Base-by-base conservation (phyloP, 2,888 invertebrate species). In the Dinocampus coccinellae region DNA sequence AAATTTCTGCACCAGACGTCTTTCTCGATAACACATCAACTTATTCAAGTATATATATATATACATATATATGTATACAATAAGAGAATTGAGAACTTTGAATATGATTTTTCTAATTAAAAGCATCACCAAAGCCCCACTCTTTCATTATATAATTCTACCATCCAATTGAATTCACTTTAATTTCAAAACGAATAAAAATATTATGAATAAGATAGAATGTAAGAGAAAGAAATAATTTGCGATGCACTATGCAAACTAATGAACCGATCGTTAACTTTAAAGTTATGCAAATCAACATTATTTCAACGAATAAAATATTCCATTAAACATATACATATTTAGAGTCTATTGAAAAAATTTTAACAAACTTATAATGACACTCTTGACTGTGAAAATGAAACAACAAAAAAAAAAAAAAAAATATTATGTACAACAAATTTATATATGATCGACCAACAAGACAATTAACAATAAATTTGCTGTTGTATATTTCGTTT, bases 401-500 rank as follows among this genome's bases (percentile, higher is more conserved):
- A 13, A 13, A 13, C n/a, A 34, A 7, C 20, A 29, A 29, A 29
- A 29, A 4, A 29, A 29, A 29, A 29, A 4, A 29, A 29, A 29
- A 29, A 7, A 4, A 29, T 3, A 29, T 29, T n/a, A n/a, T n/a
- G n/a, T n/a, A n/a, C n/a, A n/a, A n/a, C n/a, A n/a, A n/a, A n/a
- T n/a, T n/a, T n/a, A n/a, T n/a, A n/a, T n/a, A n/a, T n/a, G n/a
- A n/a, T n/a, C 22, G 13, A 36, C 9, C 29, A 11, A 3, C 47
- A 47, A 61, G 24, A 73, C 74, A 76, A 80, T 80, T 75, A 74
- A 79, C 69, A 69, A 60, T 39, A 42, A 79, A 79, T 82, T 82
- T 83, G 75, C 72, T 76, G 78, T 80, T 78, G 67, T 77, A 80
- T 72, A 79, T 83, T 47, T 76, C 68, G 65, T 69, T 77, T 81